Evolutionary conservation across 2,113 vertebrate species (phyloP).

Genomic region (Sylvia atricapilla): DNA sequence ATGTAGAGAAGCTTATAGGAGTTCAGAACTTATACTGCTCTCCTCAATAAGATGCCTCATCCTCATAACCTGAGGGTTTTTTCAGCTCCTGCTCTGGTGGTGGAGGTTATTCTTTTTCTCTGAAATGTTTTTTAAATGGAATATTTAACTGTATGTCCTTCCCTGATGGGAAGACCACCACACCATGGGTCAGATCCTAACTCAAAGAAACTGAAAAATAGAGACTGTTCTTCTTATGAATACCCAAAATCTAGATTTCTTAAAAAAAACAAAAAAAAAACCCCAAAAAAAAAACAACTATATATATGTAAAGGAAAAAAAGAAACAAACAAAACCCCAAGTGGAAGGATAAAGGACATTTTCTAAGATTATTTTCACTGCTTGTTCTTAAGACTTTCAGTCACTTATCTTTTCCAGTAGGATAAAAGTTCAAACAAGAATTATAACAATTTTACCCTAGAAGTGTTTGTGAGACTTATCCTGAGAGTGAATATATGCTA

Average conservation of each 20-base stretch:
- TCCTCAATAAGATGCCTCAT: background rate
- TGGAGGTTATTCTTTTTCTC: background rate
- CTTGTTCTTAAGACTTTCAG: background rate
- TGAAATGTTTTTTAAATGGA: background rate
- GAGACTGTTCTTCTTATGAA: fast-evolving
- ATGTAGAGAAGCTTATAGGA: background rate
- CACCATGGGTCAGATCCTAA: background rate
- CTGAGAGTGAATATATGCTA: background rate
- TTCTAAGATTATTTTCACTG: background rate
- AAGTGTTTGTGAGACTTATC: background rate
- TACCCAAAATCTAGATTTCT: background rate
- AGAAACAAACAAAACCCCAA: background rate
- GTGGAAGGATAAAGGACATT: background rate
- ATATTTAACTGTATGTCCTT: background rate
- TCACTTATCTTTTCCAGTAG: background rate
- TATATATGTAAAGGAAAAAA: background rate
- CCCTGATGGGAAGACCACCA: background rate
- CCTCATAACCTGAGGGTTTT: background rate
- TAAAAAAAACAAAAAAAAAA: too few species aligned
- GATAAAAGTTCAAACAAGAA: background rate
- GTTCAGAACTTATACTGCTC: background rate
- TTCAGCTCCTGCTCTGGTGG: background rate
- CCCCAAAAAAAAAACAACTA: too few species aligned
- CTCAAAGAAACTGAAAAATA: background rate
- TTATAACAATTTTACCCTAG: background rate